phyloP scores from a whole-genome alignment of 1,140 invertebrate species.

The Hyphantria cunea region DNA sequence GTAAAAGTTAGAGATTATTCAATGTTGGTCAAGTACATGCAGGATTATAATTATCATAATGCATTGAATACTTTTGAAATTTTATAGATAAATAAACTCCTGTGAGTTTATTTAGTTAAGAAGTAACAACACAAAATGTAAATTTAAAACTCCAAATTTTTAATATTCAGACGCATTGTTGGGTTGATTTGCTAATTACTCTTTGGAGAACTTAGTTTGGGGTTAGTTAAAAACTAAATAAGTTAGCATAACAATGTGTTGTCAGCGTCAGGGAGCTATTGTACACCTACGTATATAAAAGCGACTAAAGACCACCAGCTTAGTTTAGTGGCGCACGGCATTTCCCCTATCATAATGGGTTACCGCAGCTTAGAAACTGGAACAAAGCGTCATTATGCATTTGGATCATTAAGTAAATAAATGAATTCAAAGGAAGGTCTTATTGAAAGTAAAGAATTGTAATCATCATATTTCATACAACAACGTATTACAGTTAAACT shows the following conservation, averaged over 20 bases:
- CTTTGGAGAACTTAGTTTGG: neutral
- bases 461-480: too few relatives aligned
- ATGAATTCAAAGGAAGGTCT: conserved; percentile 58
- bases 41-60: too few relatives aligned
- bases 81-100: too few relatives aligned
- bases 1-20: neutral
- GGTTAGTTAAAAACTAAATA: conserved; percentile 1
- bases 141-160: neutral
- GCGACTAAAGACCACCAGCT: conserved; percentile 30
- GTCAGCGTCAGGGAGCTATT: neutral
- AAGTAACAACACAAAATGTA: too few relatives aligned
- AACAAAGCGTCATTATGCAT: conserved; percentile 69
- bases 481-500: too few relatives aligned
- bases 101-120: too few relatives aligned
- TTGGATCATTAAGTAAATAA: conserved; percentile 68
- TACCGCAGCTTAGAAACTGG: conserved; percentile 38
- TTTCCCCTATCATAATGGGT: conserved; percentile 51
- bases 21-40: too few relatives aligned
- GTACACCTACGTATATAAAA: conserved; percentile 7
- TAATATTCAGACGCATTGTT: neutral
- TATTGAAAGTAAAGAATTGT: conserved; percentile 41
- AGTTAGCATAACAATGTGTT: neutral
- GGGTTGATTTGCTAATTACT: too few relatives aligned
- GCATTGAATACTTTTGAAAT: too few relatives aligned
- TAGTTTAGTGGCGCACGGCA: conserved; percentile 40